Evolutionary conservation across 2,113 vertebrate genomes (phyloP).

Genomic region (Zapus hudsonius): DNA sequence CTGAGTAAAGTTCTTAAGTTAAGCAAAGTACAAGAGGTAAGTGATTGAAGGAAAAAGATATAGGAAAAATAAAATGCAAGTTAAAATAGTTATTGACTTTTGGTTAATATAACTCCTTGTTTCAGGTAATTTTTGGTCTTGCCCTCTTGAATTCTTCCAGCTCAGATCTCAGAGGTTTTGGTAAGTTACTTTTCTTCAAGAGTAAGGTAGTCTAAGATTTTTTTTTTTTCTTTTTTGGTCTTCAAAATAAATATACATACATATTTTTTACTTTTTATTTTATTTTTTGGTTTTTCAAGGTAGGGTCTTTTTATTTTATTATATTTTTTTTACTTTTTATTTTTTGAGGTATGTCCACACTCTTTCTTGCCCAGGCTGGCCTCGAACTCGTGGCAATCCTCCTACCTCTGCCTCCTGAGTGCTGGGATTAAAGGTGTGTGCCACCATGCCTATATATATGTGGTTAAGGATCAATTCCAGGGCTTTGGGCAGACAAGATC

Average conservation of each 20-base stretch:
- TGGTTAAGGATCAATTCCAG: neutral
- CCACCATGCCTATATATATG: no score
- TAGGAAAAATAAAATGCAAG: neutral
- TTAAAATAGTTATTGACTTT: neutral
- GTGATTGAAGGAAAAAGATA: constrained; percentile 77
- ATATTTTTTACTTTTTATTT: no score
- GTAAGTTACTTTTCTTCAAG: constrained; percentile 86
- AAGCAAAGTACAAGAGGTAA: constrained; percentile 99
- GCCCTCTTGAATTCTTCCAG: constrained; percentile 97
- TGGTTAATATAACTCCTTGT: constrained; percentile 52
- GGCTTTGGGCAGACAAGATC: neutral
- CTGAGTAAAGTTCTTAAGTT: constrained; percentile 99
- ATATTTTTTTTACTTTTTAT: no score
- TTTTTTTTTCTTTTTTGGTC: neutral
- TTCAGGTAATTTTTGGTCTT: constrained; percentile 98
- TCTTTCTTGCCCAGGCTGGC: no score
- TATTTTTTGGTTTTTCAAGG: neutral
- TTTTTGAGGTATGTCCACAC: no score
- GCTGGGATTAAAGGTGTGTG: no score
- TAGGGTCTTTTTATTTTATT: no score
- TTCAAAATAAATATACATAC: no score
- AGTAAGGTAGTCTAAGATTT: neutral
- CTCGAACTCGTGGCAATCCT: no score
- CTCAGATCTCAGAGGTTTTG: constrained; percentile 96
- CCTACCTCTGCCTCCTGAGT: no score